Conservation (phyloP, 2,888 invertebrate genomes). For the Rhaphigaster nebulosa region DNA sequence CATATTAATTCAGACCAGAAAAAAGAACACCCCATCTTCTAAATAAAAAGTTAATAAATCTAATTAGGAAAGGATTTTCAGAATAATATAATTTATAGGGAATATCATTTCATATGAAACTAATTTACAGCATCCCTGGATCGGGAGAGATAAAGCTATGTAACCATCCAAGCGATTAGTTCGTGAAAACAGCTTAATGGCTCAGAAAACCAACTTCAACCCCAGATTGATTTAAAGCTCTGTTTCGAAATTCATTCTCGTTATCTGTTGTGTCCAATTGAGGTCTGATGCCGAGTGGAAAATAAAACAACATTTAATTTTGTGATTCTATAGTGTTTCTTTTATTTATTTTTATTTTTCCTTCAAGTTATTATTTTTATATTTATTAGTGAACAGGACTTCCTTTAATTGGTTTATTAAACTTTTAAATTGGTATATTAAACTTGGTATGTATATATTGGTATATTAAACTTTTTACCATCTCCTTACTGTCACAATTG, state of each 20-base stretch:
- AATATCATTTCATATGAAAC: neutral
- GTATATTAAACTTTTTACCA: too few relatives aligned
- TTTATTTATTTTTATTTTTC: neutral
- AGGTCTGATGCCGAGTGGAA: neutral
- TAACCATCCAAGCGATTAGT: constrained; percentile 13
- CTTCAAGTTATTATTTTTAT: too few relatives aligned
- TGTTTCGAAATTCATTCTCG: neutral
- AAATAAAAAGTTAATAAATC: too few relatives aligned
- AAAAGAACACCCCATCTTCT: too few relatives aligned
- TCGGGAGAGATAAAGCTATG: constrained; percentile 7
- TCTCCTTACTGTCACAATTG: too few relatives aligned
- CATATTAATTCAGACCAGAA: too few relatives aligned
- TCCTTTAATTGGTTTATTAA: too few relatives aligned
- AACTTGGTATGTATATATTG: too few relatives aligned
- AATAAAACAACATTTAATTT: neutral
- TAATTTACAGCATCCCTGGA: neutral
- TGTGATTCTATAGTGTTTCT: neutral
- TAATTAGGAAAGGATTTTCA: neutral
- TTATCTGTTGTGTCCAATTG: neutral
- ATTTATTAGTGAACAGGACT: too few relatives aligned
- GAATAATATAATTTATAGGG: neutral
- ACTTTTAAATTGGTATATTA: too few relatives aligned
- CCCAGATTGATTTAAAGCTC: constrained; percentile 44
- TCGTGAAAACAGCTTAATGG: constrained; percentile 24
- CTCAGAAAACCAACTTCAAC: constrained; percentile 21